Percentiles rank a stretch among this genome's conserved stretches.
phyloP scores from a whole-genome alignment of 2,797 vertebrate species.

The Huso huso region DNA sequence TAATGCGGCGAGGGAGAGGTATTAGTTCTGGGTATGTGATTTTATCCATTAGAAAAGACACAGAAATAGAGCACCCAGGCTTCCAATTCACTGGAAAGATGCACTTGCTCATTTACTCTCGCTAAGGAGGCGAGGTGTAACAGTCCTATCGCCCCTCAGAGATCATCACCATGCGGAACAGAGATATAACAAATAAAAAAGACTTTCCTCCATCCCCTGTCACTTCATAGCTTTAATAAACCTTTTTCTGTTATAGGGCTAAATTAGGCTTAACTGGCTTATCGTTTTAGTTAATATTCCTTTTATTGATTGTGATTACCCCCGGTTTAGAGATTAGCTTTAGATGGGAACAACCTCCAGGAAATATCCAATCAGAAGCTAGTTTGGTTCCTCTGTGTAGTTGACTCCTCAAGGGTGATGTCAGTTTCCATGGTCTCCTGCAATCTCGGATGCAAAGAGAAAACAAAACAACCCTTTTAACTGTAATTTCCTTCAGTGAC shows the following conservation, averaged over 20 bases:
- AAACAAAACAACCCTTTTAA: too few relatives aligned
- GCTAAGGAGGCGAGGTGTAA: constrained; percentile 7
- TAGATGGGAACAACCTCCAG: background rate
- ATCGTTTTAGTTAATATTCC: background rate
- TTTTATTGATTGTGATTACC: background rate
- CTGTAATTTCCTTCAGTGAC: too few relatives aligned
- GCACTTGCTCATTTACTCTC: constrained; percentile 12
- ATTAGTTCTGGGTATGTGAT: constrained; percentile 42
- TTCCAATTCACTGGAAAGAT: constrained; percentile 10
- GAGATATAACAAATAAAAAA: background rate
- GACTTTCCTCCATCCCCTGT: background rate
- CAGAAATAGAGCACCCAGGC: background rate
- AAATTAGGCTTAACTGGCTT: constrained; percentile 10
- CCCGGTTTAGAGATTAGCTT: background rate
- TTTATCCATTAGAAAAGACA: constrained; percentile 43
- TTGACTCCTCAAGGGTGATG: too few relatives aligned
- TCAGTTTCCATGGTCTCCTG: too few relatives aligned
- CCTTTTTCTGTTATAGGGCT: constrained; percentile 2
- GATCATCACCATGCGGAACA: background rate
- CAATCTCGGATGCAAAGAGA: too few relatives aligned
- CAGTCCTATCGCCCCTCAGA: constrained; percentile 3
- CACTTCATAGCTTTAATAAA: background rate
- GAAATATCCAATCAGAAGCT: too few relatives aligned
- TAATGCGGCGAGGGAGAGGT: constrained; percentile 41
- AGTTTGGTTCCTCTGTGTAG: too few relatives aligned